These are phyloP conservation scores for Athetis lepigone DNA, from an alignment of 2,888 invertebrate genomes.

Conservation along the genomic window DNA sequence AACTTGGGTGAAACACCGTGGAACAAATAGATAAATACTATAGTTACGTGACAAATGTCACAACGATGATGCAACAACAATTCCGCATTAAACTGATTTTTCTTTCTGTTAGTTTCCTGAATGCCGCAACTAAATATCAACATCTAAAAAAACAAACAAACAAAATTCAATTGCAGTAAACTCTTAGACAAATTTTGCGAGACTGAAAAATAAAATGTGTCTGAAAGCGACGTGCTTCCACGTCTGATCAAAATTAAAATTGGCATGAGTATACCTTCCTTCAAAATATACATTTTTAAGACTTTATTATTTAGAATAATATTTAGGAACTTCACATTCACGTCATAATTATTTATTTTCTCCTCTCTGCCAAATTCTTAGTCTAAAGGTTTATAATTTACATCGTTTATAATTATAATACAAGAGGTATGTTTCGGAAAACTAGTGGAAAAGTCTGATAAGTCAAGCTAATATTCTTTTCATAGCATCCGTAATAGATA, in stretches of 20 bases:
- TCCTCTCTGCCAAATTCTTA: conserved; percentile 32
- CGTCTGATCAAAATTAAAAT: conserved; percentile 33
- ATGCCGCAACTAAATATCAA: conserved; percentile 10
- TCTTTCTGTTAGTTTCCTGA: conserved; percentile 1
- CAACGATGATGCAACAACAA: conserved; percentile 12
- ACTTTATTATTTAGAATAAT: conserved; percentile 25
- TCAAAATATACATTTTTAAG: conserved; percentile 25
- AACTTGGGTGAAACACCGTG: not conserved
- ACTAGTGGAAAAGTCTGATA: not conserved
- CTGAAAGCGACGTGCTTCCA: conserved; percentile 17
- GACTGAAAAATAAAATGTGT: conserved; percentile 15
- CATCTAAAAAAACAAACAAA: conserved; percentile 8
- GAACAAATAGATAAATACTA: not conserved
- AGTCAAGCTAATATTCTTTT: not conserved
- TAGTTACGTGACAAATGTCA: not conserved
- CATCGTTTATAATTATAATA: conserved; percentile 2
- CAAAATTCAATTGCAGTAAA: conserved; percentile 2
- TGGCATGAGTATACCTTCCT: conserved; percentile 24
- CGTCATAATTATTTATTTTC: conserved; percentile 32
- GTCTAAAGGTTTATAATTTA: conserved; percentile 13
- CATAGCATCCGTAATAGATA: too few relatives aligned
- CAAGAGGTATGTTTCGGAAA: not conserved
- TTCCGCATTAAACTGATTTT: not conserved
- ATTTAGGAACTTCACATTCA: conserved; percentile 26
- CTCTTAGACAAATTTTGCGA: conserved; percentile 17